Base-by-base conservation (phyloP, 2,797 vertebrate genomes). In the Phaenicophaeus curvirostris region DNA sequence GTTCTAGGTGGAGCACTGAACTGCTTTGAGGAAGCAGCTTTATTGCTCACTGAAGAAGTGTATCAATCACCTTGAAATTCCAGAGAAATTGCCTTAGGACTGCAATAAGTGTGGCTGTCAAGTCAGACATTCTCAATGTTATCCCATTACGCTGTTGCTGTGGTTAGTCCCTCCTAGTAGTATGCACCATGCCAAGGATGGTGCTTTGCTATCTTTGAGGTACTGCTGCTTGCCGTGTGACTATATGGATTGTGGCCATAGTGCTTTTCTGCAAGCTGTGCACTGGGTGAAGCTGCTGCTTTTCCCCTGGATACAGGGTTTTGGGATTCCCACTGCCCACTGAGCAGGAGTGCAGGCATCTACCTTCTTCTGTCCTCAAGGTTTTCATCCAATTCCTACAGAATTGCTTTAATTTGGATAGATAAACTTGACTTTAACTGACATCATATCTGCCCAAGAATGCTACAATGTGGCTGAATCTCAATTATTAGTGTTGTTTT, bases 241-340 rank as follows among this genome's bases (percentile, higher is more conserved):
- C 33, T 21, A 2, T 8, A 8, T 0, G 2, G 25, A 21, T 44
- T 0, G 0, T 14, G 48, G 48, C 21, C 3, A 1, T 1, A 1
- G 24, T 8, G 28, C 10, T 68, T 13, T 67, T 23, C 46, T 35
- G 23, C 0, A 1, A 35, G 17, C n/a, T 4, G 1, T 59, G 31
- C 0, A 1, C 25, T 5, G 3, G 9, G 37, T 23, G 42, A 72
- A 62, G 71, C 42, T 72, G 74, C 27, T 58, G 48, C 30, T 58
- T 58, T 63, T 24, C 33, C 54, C 33, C 54, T 44, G 66, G 24
- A 5, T 16, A 6, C 0, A 1, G 19, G 44, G n/a, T 9, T 31
- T n/a, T 58, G 42, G 17, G n/a, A 37, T 42, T 44, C 44, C 24
- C 28, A 3, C n/a, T 42, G 35, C 44, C 24, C 28, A 3, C n/a